phyloP scores from a whole-genome alignment of 1,140 invertebrate genomes.

The Lordiphosa stackelbergi region DNA sequence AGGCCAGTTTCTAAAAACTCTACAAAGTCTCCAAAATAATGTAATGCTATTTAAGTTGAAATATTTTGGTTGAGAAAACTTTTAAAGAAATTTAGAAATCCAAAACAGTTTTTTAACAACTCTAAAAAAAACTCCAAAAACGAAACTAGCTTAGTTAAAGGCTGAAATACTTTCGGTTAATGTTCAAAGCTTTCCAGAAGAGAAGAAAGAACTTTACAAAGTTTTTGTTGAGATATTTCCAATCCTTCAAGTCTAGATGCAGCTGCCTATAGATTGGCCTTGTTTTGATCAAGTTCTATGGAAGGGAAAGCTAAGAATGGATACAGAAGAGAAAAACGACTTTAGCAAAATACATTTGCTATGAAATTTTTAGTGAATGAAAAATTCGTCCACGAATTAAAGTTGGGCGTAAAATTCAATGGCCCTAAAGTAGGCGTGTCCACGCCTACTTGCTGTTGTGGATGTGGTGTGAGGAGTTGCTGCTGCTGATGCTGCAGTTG shows the following conservation, averaged over 20 bases:
- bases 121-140: conserved; percentile 1
- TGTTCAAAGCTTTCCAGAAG: too few relatives aligned
- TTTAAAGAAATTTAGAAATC: neutral
- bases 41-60: neutral
- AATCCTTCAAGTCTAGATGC: too few relatives aligned
- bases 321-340: too few relatives aligned
- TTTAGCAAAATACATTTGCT: conserved; percentile 76
- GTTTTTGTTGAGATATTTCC: neutral
- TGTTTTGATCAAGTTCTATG: too few relatives aligned
- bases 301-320: too few relatives aligned
- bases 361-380: conserved; percentile 77
- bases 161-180: neutral
- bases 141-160: neutral
- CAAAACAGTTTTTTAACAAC: conserved; percentile 1
- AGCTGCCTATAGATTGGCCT: too few relatives aligned
- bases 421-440: conserved; percentile 22
- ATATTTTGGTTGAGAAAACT: too few relatives aligned
- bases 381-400: conserved; percentile 76
- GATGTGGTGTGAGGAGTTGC: conserved; percentile 28
- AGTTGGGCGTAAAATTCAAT: conserved; percentile 61
- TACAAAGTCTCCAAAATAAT: conserved; percentile 10
- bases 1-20: too few relatives aligned
- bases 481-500: conserved; percentile 19
- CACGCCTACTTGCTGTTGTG: conserved; percentile 14
- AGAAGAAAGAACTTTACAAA: conserved; percentile 3